Percentiles rank a stretch among this genome's conserved stretches.
phyloP scores from a whole-genome alignment of 2,888 invertebrate genomes.

The Stenodema calcarata region DNA sequence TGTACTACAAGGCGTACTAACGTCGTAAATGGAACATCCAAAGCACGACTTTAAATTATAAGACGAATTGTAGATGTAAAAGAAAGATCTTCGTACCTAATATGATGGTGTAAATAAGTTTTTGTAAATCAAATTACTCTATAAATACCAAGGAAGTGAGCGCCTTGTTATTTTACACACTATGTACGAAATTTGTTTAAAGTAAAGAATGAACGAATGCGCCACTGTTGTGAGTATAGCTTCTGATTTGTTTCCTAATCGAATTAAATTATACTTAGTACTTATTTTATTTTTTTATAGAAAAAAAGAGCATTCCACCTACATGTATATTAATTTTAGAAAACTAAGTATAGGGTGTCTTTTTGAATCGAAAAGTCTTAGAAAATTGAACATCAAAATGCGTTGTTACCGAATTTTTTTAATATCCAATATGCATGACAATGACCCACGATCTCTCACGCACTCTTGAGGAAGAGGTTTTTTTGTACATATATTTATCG shows the following conservation, averaged over 20 bases:
- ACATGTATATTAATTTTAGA: constrained; percentile 18
- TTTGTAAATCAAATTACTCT: neutral
- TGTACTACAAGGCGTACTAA: neutral
- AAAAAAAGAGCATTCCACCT: constrained; percentile 24
- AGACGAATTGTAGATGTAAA: neutral
- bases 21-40: neutral
- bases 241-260: neutral
- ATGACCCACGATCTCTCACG: constrained; percentile 23
- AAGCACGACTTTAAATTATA: neutral
- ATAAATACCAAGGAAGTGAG: neutral
- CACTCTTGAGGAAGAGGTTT: constrained; percentile 36
- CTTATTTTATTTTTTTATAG: neutral
- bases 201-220: neutral
- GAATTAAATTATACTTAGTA: neutral
- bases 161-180: neutral
- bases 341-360: neutral
- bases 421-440: constrained; percentile 16
- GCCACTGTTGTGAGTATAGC: neutral
- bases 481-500: constrained; percentile 40
- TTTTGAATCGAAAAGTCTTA: constrained; percentile 4
- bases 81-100: neutral
- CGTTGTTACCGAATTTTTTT: constrained; percentile 36
- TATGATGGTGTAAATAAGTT: neutral
- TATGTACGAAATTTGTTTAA: neutral
- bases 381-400: constrained; percentile 36